Conservation (phyloP, 1,140 invertebrate species). For the Caenorhabditis tropicalis region DNA sequence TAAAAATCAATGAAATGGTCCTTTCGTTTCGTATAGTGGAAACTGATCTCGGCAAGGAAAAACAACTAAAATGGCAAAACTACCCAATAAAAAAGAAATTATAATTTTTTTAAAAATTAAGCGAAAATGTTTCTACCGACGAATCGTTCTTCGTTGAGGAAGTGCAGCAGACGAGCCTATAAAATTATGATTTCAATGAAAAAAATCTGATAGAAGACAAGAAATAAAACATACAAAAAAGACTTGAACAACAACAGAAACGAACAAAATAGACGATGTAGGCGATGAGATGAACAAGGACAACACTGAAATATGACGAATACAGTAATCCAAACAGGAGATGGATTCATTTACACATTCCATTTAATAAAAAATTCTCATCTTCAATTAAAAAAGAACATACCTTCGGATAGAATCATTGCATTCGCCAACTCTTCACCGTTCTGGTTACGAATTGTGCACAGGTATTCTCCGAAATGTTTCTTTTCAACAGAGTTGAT, state of each 20-base stretch:
- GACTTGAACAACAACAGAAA: neutral
- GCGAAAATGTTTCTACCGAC: slow-evolving; percentile 44
- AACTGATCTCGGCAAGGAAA: slow-evolving; percentile 38
- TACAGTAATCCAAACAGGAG: too few species aligned
- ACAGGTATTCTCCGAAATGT: slow-evolving; percentile 65
- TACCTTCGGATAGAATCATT: slow-evolving; percentile 65
- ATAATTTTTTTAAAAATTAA: slow-evolving; percentile 6
- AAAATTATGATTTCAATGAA: neutral
- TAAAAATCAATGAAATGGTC: slow-evolving; percentile 29
- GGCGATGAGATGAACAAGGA: neutral
- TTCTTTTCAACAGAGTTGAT: slow-evolving; percentile 51
- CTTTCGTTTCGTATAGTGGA: slow-evolving; percentile 21
- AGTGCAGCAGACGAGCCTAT: slow-evolving; percentile 59
- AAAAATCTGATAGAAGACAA: neutral
- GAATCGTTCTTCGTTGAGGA: slow-evolving; percentile 56
- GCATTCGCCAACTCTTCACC: slow-evolving; percentile 68
- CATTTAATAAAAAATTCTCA: neutral
- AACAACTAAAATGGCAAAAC: slow-evolving; percentile 25
- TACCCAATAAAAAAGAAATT: slow-evolving; percentile 13
- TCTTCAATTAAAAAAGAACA: neutral
- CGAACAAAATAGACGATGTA: neutral
- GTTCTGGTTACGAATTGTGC: slow-evolving; percentile 62
- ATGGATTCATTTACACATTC: neutral
- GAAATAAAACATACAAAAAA: slow-evolving; percentile 5
- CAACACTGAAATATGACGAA: slow-evolving; percentile 37